Base-by-base conservation (phyloP, 2,888 invertebrate species). In the Xanthia togata region DNA sequence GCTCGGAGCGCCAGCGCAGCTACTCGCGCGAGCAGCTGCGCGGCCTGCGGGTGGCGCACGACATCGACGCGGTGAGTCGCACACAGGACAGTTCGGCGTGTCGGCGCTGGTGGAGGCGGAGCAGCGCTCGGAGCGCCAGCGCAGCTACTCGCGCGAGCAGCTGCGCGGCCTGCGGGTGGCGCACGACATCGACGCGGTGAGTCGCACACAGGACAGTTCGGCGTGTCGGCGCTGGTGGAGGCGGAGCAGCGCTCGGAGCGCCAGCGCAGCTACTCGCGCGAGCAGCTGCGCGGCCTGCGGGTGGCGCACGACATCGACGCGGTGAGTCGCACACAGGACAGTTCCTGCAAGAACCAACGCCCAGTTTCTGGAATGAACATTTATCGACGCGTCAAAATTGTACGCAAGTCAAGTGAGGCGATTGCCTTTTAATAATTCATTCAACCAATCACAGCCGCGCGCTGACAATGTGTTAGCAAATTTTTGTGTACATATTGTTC, bases 51-150 rank as follows among this genome's bases (percentile, higher is more conserved):
- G 92, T 92, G 44, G 92, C 90, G 53, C 99, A 99, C 93, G 97
- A 98, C 91, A 93, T 98, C 63, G 83, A 83, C 44, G 86, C 83
- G 41, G 83, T 83, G 0, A 41, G 75, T 59, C 2, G 20, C 8
- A 3, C 8, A 9, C 2, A 38, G 38, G 38, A 38, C 35, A 35
- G 93, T 99, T 99, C 97, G 99, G 99, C 50, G 98, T 99, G 80
- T 97, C 98, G 23, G 98, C 98, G 88, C 96, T 99, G 68, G 97
- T 99, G n/a, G 98, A 98, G 84, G 97, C 98, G 87, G 98, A 98
- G 89, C 97, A 97, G 84, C 95, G 96, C 70, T 75, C 17, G 23
- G 97, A 97, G 70, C 96, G 97, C 44, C 94, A 92, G 50, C 93
- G 95, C 69, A 97, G 97, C 9, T 99, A 99, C 94, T 96, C 97